Percentiles rank a stretch among this genome's conserved stretches.
Conservation (phyloP, 2,113 vertebrate genomes). For the Rutilus rutilus region DNA sequence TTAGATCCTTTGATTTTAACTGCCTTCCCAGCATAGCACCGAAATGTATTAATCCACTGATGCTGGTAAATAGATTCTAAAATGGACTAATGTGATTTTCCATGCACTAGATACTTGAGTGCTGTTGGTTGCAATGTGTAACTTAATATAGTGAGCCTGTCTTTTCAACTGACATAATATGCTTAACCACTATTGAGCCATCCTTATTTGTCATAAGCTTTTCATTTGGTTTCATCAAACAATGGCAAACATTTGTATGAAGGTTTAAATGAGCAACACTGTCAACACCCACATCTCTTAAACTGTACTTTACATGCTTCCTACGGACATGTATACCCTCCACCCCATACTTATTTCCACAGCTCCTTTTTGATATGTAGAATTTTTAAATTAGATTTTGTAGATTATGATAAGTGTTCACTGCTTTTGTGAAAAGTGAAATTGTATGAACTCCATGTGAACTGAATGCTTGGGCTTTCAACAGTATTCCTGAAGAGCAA, state of each 20-base stretch:
- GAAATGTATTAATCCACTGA: slow-evolving; percentile 32
- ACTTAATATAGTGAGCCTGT: slow-evolving; percentile 41
- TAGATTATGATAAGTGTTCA: slow-evolving; percentile 93
- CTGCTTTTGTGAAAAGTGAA: slow-evolving; percentile 91
- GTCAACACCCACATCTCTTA: slow-evolving; percentile 26
- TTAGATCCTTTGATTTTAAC: slow-evolving; percentile 32
- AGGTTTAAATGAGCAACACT: slow-evolving; percentile 28
- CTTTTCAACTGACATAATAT: slow-evolving; percentile 34
- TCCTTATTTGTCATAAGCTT: slow-evolving; percentile 39
- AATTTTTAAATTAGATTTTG: slow-evolving; percentile 94
- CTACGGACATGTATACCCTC: slow-evolving; percentile 42
- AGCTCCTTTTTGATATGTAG: slow-evolving; percentile 95
- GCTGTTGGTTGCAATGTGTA: slow-evolving; percentile 34
- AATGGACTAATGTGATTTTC: slow-evolving; percentile 41
- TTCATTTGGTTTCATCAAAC: slow-evolving; percentile 27
- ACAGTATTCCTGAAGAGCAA: slow-evolving; percentile 98
- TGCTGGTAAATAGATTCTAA: slow-evolving; percentile 51
- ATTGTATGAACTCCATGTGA: slow-evolving; percentile 89
- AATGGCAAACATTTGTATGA: slow-evolving; percentile 38
- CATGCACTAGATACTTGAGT: slow-evolving; percentile 42
- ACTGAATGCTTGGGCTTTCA: slow-evolving; percentile 93
- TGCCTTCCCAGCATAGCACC: slow-evolving; percentile 26
- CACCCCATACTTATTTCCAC: slow-evolving; percentile 79
- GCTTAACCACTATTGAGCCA: slow-evolving; percentile 49
- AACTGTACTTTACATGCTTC: slow-evolving; percentile 4